phyloP scores from a whole-genome alignment of 2,113 vertebrate species.

The Poeciliopsis retropinna region DNA sequence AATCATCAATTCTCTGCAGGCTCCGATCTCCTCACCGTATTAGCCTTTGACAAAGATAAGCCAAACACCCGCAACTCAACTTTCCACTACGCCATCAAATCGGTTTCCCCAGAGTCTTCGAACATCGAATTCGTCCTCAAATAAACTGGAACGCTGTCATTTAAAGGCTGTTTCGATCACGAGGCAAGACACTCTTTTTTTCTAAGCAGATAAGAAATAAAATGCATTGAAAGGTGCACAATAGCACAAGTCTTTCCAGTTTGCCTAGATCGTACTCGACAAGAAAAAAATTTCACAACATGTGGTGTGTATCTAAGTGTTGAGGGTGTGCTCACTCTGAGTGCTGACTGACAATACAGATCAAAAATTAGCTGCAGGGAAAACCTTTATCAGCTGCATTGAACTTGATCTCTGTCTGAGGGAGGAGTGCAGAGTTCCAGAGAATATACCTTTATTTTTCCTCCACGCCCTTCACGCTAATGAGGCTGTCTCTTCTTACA shows the following conservation, averaged over 20 bases:
- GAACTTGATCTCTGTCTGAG: neutral
- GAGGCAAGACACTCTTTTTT: conserved; percentile 41
- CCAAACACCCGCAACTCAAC: conserved; percentile 54
- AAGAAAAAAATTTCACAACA: neutral
- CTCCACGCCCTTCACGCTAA: neutral
- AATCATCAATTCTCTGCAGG: conserved; percentile 37
- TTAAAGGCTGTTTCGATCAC: conserved; percentile 71
- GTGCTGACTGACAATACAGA: neutral
- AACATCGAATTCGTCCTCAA: conserved; percentile 56
- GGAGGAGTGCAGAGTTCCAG: neutral
- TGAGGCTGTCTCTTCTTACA: neutral
- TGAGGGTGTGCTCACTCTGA: neutral
- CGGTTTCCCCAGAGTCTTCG: conserved; percentile 47
- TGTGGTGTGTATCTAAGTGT: neutral
- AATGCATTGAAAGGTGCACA: neutral
- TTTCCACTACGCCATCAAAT: conserved; percentile 62
- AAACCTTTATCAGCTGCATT: too few relatives aligned
- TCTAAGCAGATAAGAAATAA: neutral
- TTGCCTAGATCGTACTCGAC: neutral
- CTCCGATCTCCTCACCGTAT: conserved; percentile 30
- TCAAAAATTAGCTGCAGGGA: neutral
- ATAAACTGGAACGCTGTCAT: conserved; percentile 55
- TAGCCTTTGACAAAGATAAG: conserved; percentile 58
- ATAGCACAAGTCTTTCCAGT: neutral
- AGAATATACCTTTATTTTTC: neutral